Base-by-base conservation (phyloP, 2,888 invertebrate genomes). In the Busseola fusca region DNA sequence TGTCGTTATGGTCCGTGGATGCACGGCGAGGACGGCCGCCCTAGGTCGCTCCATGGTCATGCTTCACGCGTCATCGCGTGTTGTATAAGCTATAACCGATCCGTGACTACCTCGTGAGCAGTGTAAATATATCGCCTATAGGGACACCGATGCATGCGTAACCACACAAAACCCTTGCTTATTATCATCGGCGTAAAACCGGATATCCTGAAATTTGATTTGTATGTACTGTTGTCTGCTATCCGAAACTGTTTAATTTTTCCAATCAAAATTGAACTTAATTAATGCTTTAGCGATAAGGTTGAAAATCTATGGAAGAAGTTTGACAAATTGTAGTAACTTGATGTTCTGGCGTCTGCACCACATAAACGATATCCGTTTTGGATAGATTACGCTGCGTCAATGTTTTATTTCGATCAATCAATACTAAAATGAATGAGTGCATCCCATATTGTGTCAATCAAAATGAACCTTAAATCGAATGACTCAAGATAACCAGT, bases 31-130 rank as follows among this genome's bases (percentile, higher is more conserved):
- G 93, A 91, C 92, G 88, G 79, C 81, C 86, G 89, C 85, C 92
- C 91, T 93, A 93, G 93, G 93, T 92, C 92, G 87, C 84, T 87
- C 87, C 94, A 94, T 91, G 94, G 95, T 87, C 93, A 88, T 71
- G 81, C 88, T 89, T 93, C 92, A 93, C 92, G 94, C 93, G 90
- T 93, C 93, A 94, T 93, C 90, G 91, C 88, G 63, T 83, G 77
- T 88, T 86, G 85, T 87, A 84, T 87, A 84, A 84, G 76, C 75
- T 85, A 72, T 76, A 84, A 75, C 80, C 78, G 78, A 86, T 83
- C 86, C 82, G 83, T 84, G 87, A 81, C 84, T 82, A 65, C 75
- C 77, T 83, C 74, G 83, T 78, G 77, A 83, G 27, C 66, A 65
- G 42, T 78, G 69, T 54, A 74, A 69, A 69, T 63, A 37, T 68